Conservation (phyloP, 2,797 vertebrate genomes). For the Bradypodion pumilum region DNA sequence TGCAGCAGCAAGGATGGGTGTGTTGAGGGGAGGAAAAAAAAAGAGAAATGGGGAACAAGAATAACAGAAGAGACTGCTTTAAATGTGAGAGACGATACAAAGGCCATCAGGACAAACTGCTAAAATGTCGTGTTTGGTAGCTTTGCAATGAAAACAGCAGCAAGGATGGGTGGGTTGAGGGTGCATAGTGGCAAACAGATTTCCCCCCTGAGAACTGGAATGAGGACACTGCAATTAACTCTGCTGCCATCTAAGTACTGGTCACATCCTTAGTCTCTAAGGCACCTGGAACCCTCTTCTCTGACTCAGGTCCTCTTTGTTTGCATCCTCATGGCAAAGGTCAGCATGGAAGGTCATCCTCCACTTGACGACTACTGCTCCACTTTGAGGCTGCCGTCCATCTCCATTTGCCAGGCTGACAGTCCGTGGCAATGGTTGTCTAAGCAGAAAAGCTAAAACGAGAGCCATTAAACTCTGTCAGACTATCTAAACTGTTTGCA, state of each 20-base stretch:
- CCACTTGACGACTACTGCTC: conserved; percentile 30
- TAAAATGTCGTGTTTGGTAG: conserved; percentile 26
- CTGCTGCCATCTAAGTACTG: conserved; percentile 63
- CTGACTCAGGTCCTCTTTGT: conserved; percentile 53
- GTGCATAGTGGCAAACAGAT: conserved; percentile 74
- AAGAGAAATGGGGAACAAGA: background rate
- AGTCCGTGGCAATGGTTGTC: conserved; percentile 20
- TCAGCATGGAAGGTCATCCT: conserved; percentile 46
- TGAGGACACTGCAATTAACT: conserved; percentile 77
- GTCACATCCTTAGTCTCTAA: conserved; percentile 76
- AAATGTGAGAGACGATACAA: background rate
- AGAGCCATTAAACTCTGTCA: conserved; percentile 12
- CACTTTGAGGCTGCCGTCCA: conserved; percentile 35
- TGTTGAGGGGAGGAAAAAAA: background rate
- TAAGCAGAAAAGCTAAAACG: conserved; percentile 35
- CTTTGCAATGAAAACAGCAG: too few relatives aligned
- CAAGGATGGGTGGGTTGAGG: too few relatives aligned
- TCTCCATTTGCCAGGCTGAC: conserved; percentile 11
- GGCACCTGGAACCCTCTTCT: conserved; percentile 35
- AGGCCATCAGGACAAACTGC: conserved; percentile 8
- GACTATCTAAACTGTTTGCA: conserved; percentile 39
- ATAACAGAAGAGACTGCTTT: conserved; percentile 7
- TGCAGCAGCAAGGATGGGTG: background rate
- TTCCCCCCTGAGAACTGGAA: conserved; percentile 68
- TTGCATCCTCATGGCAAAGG: conserved; percentile 35